phyloP scores from a whole-genome alignment of 2,888 invertebrate species.

The Troides oblongomaculatus region DNA sequence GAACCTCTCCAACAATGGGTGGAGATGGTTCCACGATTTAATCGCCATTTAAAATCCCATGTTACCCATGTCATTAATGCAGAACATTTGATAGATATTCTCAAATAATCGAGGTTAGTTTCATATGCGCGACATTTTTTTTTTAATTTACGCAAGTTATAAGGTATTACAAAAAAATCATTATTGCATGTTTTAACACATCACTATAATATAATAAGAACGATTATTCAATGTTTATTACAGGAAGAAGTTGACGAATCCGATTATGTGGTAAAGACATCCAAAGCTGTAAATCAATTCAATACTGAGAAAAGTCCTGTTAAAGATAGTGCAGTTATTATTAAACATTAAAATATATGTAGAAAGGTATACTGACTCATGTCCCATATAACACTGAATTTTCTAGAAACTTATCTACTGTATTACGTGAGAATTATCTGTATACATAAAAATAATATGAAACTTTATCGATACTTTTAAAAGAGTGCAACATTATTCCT shows the following conservation, averaged over 20 bases:
- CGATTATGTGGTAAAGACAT: neutral
- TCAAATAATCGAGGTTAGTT: too few relatives aligned
- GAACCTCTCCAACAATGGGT: constrained; percentile 60
- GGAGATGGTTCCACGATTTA: constrained; percentile 53
- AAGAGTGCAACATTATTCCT: neutral
- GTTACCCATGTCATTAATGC: constrained; percentile 18
- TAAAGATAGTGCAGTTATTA: neutral
- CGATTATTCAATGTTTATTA: neutral
- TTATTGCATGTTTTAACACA: neutral
- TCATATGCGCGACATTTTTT: neutral
- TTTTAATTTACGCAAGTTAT: neutral
- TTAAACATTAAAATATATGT: neutral
- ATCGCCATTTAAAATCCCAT: constrained; percentile 44
- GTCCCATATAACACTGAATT: too few relatives aligned
- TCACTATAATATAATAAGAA: too few relatives aligned
- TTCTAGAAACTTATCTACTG: too few relatives aligned
- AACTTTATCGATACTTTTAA: neutral
- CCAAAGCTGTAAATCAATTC: neutral
- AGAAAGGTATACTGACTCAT: too few relatives aligned
- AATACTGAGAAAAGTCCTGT: neutral
- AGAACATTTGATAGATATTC: constrained; percentile 12
- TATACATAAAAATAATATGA: neutral
- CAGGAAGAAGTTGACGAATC: neutral
- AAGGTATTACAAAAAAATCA: neutral
- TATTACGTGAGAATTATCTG: neutral